These are phyloP conservation scores for Syrista parreyssii DNA, from an alignment of 2,888 invertebrate genomes.

Conservation along the genomic window DNA sequence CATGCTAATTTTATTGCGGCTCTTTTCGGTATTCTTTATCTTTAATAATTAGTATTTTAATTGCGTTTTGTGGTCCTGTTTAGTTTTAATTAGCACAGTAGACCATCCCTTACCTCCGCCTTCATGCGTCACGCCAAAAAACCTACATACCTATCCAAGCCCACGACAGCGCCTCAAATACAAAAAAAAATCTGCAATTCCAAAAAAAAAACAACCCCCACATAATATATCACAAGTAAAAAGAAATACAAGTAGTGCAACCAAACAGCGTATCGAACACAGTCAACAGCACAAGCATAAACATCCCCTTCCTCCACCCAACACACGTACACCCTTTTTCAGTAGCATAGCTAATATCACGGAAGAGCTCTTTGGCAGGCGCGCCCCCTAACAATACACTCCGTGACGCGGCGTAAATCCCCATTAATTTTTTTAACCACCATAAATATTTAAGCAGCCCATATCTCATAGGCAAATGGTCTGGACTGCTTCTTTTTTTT, in stretches of 20 bases:
- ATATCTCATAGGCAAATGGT: slow-evolving; percentile 49
- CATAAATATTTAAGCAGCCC: slow-evolving; percentile 55
- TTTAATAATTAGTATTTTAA: slow-evolving; percentile 52
- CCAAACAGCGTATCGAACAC: neutral
- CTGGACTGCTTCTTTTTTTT: slow-evolving; percentile 25
- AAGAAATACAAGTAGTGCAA: neutral
- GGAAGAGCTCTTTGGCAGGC: slow-evolving; percentile 47
- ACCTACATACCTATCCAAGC: neutral
- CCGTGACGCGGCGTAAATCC: slow-evolving; percentile 44
- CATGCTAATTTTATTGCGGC: slow-evolving; percentile 57
- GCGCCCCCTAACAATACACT: slow-evolving; percentile 39
- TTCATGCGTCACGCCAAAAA: neutral
- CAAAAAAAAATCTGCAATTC: neutral
- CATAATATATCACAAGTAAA: neutral
- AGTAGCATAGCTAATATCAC: slow-evolving; percentile 47
- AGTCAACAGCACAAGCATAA: neutral
- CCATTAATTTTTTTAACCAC: slow-evolving; percentile 56
- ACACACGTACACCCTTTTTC: slow-evolving; percentile 31
- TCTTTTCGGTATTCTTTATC: slow-evolving; percentile 49
- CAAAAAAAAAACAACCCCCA: neutral
- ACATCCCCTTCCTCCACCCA: neutral
- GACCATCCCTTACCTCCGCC: neutral
- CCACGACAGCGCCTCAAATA: neutral
- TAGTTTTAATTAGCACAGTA: slow-evolving; percentile 20
- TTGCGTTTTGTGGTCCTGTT: slow-evolving; percentile 34